Percentiles rank a stretch among this genome's conserved stretches.
Conservation (phyloP, 2,888 invertebrate species). For the Periphyllus acericola region DNA sequence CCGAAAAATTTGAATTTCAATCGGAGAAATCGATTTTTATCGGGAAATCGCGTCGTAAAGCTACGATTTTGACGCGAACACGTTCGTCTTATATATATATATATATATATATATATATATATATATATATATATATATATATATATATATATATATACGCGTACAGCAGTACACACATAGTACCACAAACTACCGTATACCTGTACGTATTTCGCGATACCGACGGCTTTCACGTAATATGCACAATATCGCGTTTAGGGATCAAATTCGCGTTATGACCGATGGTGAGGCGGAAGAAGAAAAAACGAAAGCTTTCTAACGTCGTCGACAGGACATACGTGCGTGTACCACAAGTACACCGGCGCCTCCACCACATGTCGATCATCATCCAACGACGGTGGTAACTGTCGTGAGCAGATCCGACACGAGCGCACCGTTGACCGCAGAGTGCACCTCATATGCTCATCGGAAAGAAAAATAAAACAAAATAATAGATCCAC, state of each 20-base stretch:
- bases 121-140: slow-evolving; percentile 41
- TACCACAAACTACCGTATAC: too few species aligned
- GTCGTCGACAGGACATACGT: not conserved
- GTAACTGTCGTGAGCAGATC: not conserved
- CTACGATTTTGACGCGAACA: slow-evolving; percentile 40
- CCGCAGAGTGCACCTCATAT: not conserved
- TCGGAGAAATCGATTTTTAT: slow-evolving; percentile 49
- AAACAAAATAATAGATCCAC: not conserved
- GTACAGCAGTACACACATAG: not conserved
- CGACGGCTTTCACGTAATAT: slow-evolving; percentile 32
- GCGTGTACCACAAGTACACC: not conserved
- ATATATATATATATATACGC: slow-evolving; percentile 41
- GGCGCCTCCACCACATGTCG: not conserved
- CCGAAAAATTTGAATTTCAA: slow-evolving; percentile 47
- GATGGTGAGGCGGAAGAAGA: not conserved
- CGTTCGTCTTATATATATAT: slow-evolving; percentile 54
- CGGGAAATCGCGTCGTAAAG: not conserved
- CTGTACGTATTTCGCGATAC: not conserved
- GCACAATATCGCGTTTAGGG: slow-evolving; percentile 49
- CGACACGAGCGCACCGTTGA: not conserved
- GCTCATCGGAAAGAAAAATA: not conserved
- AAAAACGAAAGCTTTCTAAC: slow-evolving; percentile 52
- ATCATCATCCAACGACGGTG: slow-evolving; percentile 7
- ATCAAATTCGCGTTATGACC: slow-evolving; percentile 23
- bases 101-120: slow-evolving; percentile 30